Evolutionary conservation across 2,113 vertebrate species (phyloP).

Genomic region (Coregonus clupeaformis): DNA sequence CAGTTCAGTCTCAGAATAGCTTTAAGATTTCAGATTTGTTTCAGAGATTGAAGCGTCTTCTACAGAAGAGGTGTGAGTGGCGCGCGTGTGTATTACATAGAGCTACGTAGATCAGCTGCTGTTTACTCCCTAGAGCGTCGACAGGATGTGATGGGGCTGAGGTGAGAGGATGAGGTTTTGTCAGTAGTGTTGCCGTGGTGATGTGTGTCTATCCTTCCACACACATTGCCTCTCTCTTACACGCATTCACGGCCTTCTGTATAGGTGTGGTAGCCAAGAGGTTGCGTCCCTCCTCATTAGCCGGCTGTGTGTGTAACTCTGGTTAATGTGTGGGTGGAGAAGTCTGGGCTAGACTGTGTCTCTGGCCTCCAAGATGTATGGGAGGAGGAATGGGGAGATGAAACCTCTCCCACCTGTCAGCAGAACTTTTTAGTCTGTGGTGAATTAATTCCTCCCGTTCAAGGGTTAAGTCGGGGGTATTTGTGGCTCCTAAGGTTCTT

Average conservation of each 20-base stretch:
- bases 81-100: not conserved
- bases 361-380: not conserved
- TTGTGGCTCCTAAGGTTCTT: not conserved
- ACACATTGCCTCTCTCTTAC: not conserved
- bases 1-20: too few species aligned
- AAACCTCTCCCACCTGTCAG: too few species aligned
- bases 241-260: not conserved
- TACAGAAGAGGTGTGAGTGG: not conserved
- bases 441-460: not conserved
- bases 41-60: not conserved
- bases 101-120: not conserved
- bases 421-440: too few species aligned
- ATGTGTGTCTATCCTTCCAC: not conserved
- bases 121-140: constrained; percentile 33
- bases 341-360: not conserved
- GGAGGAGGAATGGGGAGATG: not conserved
- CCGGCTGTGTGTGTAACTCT: not conserved
- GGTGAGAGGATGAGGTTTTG: constrained; percentile 23
- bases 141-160: constrained; percentile 61
- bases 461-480: not conserved
- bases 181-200: constrained; percentile 39
- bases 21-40: too few species aligned
- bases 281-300: too few species aligned
- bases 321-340: not conserved
- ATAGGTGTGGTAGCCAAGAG: too few species aligned